Percentiles rank a stretch among this genome's conserved stretches.
Evolutionary conservation across 2,797 vertebrate species (phyloP).

Genomic region (Sorex maritimensis): DNA sequence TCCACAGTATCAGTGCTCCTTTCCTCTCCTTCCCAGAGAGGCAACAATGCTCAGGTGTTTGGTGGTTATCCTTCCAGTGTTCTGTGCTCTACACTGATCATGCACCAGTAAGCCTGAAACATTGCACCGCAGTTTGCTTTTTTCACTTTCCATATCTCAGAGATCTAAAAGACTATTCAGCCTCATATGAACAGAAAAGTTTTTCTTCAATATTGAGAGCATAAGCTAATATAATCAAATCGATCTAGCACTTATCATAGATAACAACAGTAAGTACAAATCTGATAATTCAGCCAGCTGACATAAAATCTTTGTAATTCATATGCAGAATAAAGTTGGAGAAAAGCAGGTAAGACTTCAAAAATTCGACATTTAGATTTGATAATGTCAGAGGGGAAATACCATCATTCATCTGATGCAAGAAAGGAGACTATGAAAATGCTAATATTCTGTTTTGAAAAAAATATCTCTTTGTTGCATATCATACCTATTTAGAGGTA

Average conservation of each 20-base stretch:
- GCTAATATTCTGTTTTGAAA: slow-evolving; percentile 42
- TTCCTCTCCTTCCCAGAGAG: not conserved
- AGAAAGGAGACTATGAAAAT: not conserved
- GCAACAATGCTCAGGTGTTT: slow-evolving; percentile 55
- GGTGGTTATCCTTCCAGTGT: not conserved
- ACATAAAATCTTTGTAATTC: slow-evolving; percentile 54
- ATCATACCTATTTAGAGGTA: slow-evolving; percentile 32
- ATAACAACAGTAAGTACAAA: not conserved
- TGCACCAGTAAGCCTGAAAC: slow-evolving; percentile 30
- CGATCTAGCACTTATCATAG: slow-evolving; percentile 2
- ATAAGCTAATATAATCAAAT: slow-evolving; percentile 51
- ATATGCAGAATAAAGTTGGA: slow-evolving; percentile 5
- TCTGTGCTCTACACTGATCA: not conserved
- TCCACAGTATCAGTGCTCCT: not conserved
- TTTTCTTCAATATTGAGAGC: slow-evolving; percentile 59
- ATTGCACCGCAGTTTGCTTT: slow-evolving; percentile 51
- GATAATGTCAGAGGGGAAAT: slow-evolving; percentile 42
- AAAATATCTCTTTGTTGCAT: slow-evolving; percentile 57
- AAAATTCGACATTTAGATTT: slow-evolving; percentile 50
- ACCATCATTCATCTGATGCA: not conserved
- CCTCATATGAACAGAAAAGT: slow-evolving; percentile 19
- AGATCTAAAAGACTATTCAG: slow-evolving; percentile 48
- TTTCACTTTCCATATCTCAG: not conserved
- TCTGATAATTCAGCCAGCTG: not conserved
- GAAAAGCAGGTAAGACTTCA: not conserved